phyloP scores from a whole-genome alignment of 1,140 invertebrate species.

The Agrilus planipennis region DNA sequence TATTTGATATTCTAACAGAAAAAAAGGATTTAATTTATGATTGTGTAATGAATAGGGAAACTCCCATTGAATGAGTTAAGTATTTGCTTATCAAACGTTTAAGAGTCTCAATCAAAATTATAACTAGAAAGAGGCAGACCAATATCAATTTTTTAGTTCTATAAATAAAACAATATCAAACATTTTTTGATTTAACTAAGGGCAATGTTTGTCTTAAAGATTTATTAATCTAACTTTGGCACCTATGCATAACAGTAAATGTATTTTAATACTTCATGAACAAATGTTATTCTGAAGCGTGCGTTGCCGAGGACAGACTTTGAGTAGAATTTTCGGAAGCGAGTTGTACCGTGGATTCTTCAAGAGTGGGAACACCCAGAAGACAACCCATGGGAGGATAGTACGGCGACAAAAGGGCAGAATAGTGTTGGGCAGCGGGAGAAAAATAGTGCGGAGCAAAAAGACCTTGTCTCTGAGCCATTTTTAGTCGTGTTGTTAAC shows the following conservation, averaged over 20 bases:
- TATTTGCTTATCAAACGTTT: too few species aligned
- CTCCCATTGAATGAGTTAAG: too few species aligned
- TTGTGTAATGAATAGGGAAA: too few species aligned
- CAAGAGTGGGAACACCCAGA: constrained; percentile 36
- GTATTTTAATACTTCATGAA: neutral
- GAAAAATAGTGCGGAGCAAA: constrained; percentile 58
- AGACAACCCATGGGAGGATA: constrained; percentile 41
- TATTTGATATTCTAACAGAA: too few species aligned
- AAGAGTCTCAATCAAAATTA: too few species aligned
- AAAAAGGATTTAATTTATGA: too few species aligned
- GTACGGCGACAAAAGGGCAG: constrained; percentile 40
- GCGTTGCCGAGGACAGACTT: neutral
- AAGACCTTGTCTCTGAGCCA: constrained; percentile 72
- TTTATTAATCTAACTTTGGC: neutral
- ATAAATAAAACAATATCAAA: too few species aligned
- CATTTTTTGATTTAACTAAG: neutral
- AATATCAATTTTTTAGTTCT: too few species aligned
- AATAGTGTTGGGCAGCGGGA: constrained; percentile 44
- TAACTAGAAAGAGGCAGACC: too few species aligned
- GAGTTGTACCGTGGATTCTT: constrained; percentile 14
- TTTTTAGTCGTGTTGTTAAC: constrained; percentile 74
- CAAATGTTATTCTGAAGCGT: neutral
- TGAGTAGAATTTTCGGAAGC: constrained; percentile 5
- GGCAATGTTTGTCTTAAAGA: neutral
- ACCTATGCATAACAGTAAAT: neutral